Base-by-base conservation (phyloP, 2,113 vertebrate species). In the Carassius carassius region DNA sequence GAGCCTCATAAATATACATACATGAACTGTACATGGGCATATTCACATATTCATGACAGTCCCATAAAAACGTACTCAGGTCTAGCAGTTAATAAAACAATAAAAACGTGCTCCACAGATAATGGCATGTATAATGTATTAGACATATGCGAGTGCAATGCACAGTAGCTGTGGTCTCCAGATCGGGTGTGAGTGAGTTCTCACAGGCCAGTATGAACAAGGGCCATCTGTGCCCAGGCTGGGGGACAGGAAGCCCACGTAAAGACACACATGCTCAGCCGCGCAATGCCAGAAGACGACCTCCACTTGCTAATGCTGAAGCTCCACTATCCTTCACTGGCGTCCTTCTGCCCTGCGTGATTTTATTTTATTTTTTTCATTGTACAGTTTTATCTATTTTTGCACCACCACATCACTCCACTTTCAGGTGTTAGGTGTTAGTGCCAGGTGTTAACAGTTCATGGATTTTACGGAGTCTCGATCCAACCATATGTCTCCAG, bases 171-270 rank as follows among this genome's bases (percentile, higher is more conserved):
- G 29, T 58, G 77, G 84, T 90, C 80, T 90, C 70, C 63, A 83
- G 91, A 89, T 89, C 88, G 86, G 89, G 88, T 92, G 92, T 92
- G 87, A 88, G 78, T 82, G 78, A 85, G 89, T 88, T 86, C 83
- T 86, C 86, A 90, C 87, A 60, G 90, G 90, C 90, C 76, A 73
- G 88, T 92, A 91, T 90, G 91, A 93, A 88, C 84, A 86, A 74
- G 83, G 85, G 89, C 93, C 94, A 95, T 95, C 94, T 95, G 94
- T 90, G 91, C 70, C 89, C 88, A 88, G 91, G 91, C 92, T 86
- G 92, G 86, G 91, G 93, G 92, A 94, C 94, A 95, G 94, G 94
- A 95, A 93, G 93, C 92, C 92, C 91, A 92, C 87, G 90, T 90
- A 87, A 87, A 90, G 91, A 83, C 91, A 89, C 93, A 94, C 93